Evolutionary conservation across 2,113 vertebrate genomes (phyloP), one percentile per base, ranked within the genome.

Genomic region (Chionodraco myersi): DNA sequence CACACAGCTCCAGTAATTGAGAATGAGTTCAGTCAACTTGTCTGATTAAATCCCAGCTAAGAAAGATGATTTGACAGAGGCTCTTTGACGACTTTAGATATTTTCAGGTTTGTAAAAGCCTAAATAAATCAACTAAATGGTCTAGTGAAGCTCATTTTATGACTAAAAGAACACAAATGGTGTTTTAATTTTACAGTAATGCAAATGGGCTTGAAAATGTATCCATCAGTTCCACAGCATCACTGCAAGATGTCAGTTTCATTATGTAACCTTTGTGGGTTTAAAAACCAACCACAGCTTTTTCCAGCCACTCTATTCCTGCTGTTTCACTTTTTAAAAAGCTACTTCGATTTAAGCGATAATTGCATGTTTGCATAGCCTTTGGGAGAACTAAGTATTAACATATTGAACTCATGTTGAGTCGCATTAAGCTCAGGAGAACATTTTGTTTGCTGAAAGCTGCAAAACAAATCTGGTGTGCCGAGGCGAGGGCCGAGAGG

Each of bases 291-390:
- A 9, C 26, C 21, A 0, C 61, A 12, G 48, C 21, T 34, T 30
- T 68, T 57, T 68, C 15, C 62, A 3, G 13, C 51, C 3, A 1
- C 58, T 60, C 36, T 12, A 6, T 16, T 44, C 14, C 12, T 11
- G 60, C 21, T 15, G 30, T 52, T 49, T 57, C 56, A 56, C 54
- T 3, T 16, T 15, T 49, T 52, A 13, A 51, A 49, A 67, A 26
- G n/a, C 49, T 10, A 26, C 57, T 26, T 68, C 23, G 49, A 15
- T 3, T 48, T 6, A 15, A 44, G 60, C 1, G 47, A 49, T 76
- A 85, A 88, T 65, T 84, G 75, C 44, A 73, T 68, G 79, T 85
- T 88, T 89, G 66, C 64, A n/a, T 44, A 67, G 82, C 87, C 86
- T 26, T 52, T 59, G 76, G 71, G 56, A 75, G 75, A 80, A 23